Evolutionary conservation across 1,140 invertebrate genomes (phyloP), one percentile per base, ranked within the genome.

Genomic region (Ostrea edulis): DNA sequence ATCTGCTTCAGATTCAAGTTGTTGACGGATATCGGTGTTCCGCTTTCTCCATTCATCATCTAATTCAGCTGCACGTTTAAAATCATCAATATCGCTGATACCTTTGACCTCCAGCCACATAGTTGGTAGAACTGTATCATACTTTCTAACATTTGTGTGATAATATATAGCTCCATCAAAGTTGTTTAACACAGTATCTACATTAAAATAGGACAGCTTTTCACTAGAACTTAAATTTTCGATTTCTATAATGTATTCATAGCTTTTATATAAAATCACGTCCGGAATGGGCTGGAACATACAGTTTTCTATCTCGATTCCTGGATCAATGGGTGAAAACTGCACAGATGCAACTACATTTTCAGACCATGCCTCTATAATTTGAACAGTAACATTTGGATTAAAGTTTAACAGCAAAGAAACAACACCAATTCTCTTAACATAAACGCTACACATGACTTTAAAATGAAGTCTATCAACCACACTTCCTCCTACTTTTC

Each of bases 161-260:
- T 77, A 77, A 29, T 77, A 35, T 11, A 77, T 29, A 9, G 3
- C 29, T 9, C 68, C 68, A 29, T 35, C 68, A 77, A 77, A 77
- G 29, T 77, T 14, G 35, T 77, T 35, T 14, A 77, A 77, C 25
- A 12, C 29, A 29, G 68, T 77, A 25, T 29, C 9, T 11, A 77
- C 25, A 29, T 29, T 25, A 0, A 35, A 77, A 14, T 14, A 9
- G 11, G 8, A 44, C 8, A 77, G 22, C 3, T 35, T 35, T 25
- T 25, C 25, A 77, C 35, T 22, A 25, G 14, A 0, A 12, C 68
- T 77, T 12, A 77, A 77, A 35, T 77, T 77, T 77, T 77, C 68
- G 35, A 77, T 77, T 44, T 77, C 68, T 77, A 77, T 12, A 35
- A 77, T 14, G 35, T 77, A 77, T 77, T 77, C 68, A 77, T 35